These are phyloP conservation scores for Tiphia femorata DNA, from an alignment of 2,888 invertebrate genomes.

Conservation along the genomic window DNA sequence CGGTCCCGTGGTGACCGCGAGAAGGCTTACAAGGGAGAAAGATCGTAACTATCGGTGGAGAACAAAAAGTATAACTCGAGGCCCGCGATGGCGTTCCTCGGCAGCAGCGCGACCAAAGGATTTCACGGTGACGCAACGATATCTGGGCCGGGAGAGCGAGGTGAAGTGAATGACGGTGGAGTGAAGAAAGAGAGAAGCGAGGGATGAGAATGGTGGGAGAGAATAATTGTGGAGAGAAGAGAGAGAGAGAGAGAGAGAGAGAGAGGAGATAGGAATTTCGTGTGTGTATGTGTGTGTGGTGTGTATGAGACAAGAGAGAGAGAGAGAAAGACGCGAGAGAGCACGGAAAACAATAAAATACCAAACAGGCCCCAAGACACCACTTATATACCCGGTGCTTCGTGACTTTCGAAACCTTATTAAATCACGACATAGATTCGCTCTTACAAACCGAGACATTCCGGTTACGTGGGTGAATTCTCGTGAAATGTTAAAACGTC, in stretches of 20 bases:
- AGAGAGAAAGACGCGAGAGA: constrained; percentile 10
- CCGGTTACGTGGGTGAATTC: constrained; percentile 36
- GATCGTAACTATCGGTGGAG: too few species aligned
- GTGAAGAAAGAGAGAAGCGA: constrained; percentile 22
- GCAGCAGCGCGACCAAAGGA: constrained; percentile 29
- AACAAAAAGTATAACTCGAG: background rate
- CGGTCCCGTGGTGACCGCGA: too few species aligned
- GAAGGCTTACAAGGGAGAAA: too few species aligned
- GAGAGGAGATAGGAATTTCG: too few species aligned
- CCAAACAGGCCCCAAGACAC: constrained; percentile 37
- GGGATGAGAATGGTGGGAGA: constrained; percentile 13
- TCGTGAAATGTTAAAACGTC: too few species aligned
- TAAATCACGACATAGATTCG: constrained; percentile 44
- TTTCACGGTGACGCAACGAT: constrained; percentile 40
- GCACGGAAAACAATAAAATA: constrained; percentile 52
- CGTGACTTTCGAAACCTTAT: constrained; percentile 58
- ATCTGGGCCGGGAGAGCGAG: constrained; percentile 25
- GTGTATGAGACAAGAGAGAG: too few species aligned
- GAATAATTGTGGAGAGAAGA: constrained; percentile 21
- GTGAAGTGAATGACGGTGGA: constrained; percentile 17
- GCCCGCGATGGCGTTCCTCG: constrained; percentile 9
- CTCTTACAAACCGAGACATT: constrained; percentile 21
- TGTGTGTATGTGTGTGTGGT: too few species aligned
- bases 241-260: too few species aligned
- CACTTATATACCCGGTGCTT: constrained; percentile 17